These are phyloP conservation scores for Tachina lurida DNA, from an alignment of 2,888 invertebrate species.

Conservation along the genomic window DNA sequence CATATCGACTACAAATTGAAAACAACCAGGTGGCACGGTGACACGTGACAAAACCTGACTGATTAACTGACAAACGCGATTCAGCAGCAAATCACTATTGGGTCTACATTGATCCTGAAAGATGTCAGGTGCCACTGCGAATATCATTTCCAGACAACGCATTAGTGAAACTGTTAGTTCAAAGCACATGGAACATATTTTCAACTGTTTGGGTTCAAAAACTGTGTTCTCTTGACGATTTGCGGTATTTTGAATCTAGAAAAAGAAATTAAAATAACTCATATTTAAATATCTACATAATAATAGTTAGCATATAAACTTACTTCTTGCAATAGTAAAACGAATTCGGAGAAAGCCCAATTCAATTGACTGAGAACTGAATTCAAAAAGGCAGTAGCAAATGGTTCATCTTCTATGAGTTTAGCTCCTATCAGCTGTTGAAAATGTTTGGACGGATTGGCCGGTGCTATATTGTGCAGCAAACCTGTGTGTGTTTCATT, in stretches of 20 bases:
- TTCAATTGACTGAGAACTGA: slow-evolving; percentile 92
- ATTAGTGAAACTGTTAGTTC: slow-evolving; percentile 90
- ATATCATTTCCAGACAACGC: slow-evolving; percentile 91
- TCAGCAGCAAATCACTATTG: slow-evolving; percentile 89
- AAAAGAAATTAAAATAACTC: slow-evolving; percentile 8
- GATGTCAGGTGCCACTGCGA: slow-evolving; percentile 86
- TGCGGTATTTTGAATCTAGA: slow-evolving; percentile 86
- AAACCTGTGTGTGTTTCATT: slow-evolving; percentile 82
- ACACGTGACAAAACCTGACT: slow-evolving; percentile 91
- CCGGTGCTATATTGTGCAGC: slow-evolving; percentile 82
- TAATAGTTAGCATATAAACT: neutral
- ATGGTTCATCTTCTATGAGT: slow-evolving; percentile 85
- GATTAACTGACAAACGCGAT: slow-evolving; percentile 88
- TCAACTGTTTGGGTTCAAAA: slow-evolving; percentile 90
- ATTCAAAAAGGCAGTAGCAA: slow-evolving; percentile 88
- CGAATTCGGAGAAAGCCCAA: slow-evolving; percentile 95
- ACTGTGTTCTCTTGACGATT: slow-evolving; percentile 84
- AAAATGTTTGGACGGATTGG: slow-evolving; percentile 81
- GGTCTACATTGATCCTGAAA: slow-evolving; percentile 86
- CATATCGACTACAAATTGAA: slow-evolving; percentile 86
- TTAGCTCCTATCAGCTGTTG: slow-evolving; percentile 86
- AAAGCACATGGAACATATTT: slow-evolving; percentile 92
- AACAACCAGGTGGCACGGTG: slow-evolving; percentile 88
- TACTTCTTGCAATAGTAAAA: slow-evolving; percentile 92
- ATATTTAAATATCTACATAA: neutral